A percentile compares a stretch with the other conserved stretches of the same genome.
These are phyloP conservation scores for Odontothrips loti DNA, from an alignment of 2,888 invertebrate species.

Conservation along the genomic window DNA sequence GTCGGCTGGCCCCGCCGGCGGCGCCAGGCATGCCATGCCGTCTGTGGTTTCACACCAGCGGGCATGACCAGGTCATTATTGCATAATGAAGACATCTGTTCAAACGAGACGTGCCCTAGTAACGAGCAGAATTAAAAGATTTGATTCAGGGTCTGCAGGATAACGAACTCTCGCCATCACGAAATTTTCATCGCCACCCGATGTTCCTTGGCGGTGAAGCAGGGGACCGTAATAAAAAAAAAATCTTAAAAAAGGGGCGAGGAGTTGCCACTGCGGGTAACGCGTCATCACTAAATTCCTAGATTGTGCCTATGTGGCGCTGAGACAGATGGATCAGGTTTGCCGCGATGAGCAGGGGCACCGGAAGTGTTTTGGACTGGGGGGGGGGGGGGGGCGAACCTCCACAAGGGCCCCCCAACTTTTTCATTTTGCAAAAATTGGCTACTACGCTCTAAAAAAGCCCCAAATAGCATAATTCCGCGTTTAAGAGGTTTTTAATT, in stretches of 20 bases:
- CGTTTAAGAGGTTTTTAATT: too few species aligned
- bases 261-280: neutral
- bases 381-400: too few species aligned
- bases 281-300: neutral
- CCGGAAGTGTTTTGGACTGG: too few species aligned
- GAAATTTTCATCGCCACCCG: neutral
- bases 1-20: too few species aligned
- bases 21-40: neutral
- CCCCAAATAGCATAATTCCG: too few species aligned
- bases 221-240: neutral
- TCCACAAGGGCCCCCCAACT: too few species aligned
- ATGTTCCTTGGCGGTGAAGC: neutral
- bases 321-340: too few species aligned
- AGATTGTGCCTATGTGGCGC: neutral
- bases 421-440: too few species aligned
- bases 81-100: conserved; percentile 7
- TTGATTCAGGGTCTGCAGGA: neutral
- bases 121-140: conserved; percentile 4
- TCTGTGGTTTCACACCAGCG: conserved; percentile 3
- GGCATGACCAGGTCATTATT: conserved; percentile 9
- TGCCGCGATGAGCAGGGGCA: too few species aligned
- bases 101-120: neutral
- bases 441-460: too few species aligned
- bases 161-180: too few species aligned
- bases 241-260: neutral